Percentiles rank a stretch among this genome's conserved stretches.
phyloP scores from a whole-genome alignment of 2,888 invertebrate species.

The Eledone cirrhosa region DNA sequence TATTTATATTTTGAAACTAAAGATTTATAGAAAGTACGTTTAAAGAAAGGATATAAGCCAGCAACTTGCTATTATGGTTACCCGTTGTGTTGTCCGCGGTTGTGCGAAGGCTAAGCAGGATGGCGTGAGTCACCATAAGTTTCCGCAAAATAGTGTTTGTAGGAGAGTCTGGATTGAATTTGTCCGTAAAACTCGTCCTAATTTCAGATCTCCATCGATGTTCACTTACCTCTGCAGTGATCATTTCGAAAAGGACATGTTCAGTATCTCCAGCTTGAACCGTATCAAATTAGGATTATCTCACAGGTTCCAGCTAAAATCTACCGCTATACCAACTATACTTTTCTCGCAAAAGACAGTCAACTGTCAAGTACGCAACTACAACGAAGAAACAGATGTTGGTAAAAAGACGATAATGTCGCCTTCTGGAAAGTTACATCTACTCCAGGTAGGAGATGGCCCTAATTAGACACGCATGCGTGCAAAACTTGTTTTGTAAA shows the following conservation, averaged over 20 bases:
- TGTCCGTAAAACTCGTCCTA: background rate
- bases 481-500: too few species aligned
- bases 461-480: too few species aligned
- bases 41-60: too few species aligned
- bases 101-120: background rate
- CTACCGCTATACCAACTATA: background rate
- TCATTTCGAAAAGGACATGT: background rate
- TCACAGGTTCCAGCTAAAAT: background rate
- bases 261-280: background rate
- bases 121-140: constrained; percentile 3
- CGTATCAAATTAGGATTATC: background rate
- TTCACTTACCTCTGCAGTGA: constrained; percentile 7
- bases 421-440: too few species aligned
- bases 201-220: background rate
- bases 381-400: too few species aligned
- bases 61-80: background rate
- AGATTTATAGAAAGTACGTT: too few species aligned
- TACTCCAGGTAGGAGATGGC: too few species aligned
- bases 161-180: background rate
- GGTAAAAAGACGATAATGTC: too few species aligned
- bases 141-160: background rate
- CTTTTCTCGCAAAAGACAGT: background rate
- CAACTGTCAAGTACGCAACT: too few species aligned
- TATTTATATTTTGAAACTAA: too few species aligned
- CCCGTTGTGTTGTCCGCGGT: background rate